A percentile compares a stretch with the other conserved stretches of the same genome.
phyloP scores from a whole-genome alignment of 2,888 invertebrate species.

The Pseudeuparius sepicola region DNA sequence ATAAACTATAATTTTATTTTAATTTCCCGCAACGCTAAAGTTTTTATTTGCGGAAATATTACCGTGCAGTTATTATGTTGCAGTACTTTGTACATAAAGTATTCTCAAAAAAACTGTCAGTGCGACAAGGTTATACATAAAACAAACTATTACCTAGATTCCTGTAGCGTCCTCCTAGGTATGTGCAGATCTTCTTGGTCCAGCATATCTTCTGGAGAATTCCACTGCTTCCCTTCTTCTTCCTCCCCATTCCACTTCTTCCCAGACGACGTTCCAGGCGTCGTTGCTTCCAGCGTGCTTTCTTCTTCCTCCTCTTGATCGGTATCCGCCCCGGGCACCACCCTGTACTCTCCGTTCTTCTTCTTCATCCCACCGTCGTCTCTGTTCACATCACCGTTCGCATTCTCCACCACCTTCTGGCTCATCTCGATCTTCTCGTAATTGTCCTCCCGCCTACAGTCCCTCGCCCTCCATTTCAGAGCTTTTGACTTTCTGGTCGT shows the following conservation, averaged over 20 bases:
- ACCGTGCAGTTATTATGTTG: too few species aligned
- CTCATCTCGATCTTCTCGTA: slow-evolving; percentile 74
- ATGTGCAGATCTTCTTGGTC: slow-evolving; percentile 43
- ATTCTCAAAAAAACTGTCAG: not conserved
- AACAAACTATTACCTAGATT: slow-evolving; percentile 44
- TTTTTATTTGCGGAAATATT: too few species aligned
- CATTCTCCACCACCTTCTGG: slow-evolving; percentile 40
- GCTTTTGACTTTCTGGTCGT: slow-evolving; percentile 51
- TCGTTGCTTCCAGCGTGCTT: slow-evolving; percentile 29
- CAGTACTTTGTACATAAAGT: too few species aligned
- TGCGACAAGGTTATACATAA: slow-evolving; percentile 12
- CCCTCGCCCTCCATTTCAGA: slow-evolving; percentile 42
- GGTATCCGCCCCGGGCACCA: slow-evolving; percentile 50
- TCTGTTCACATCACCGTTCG: slow-evolving; percentile 26
- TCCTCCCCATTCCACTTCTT: slow-evolving; percentile 20
- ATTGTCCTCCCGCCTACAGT: slow-evolving; percentile 46
- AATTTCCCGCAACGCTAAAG: too few species aligned
- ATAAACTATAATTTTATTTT: too few species aligned
- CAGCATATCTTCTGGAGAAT: slow-evolving; percentile 29
- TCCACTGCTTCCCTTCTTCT: slow-evolving; percentile 24
- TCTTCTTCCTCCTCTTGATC: slow-evolving; percentile 58
- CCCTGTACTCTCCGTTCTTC: slow-evolving; percentile 61
- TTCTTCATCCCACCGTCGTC: slow-evolving; percentile 32
- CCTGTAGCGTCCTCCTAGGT: slow-evolving; percentile 45
- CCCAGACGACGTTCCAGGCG: slow-evolving; percentile 27